These are phyloP conservation scores for Doryteuthis pealeii DNA, from an alignment of 1,140 invertebrate genomes.

Conservation along the genomic window DNA sequence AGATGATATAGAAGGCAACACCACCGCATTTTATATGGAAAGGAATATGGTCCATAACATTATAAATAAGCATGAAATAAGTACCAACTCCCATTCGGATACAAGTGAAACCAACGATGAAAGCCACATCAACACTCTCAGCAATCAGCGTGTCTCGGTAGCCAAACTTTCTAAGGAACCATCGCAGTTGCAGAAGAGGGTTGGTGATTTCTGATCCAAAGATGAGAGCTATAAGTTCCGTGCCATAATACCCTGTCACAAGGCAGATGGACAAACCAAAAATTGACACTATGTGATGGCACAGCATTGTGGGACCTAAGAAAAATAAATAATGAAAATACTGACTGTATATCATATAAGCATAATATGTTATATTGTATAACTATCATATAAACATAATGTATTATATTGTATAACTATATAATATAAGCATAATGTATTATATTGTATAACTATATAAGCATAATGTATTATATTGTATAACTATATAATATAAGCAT, in stretches of 20 bases:
- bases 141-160: constrained; percentile 37
- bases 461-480: too few relatives aligned
- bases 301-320: constrained; percentile 53
- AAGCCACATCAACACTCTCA: constrained; percentile 45
- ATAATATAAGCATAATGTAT: too few relatives aligned
- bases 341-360: too few relatives aligned
- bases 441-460: too few relatives aligned
- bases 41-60: constrained; percentile 45
- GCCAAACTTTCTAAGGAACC: constrained; percentile 50
- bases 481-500: too few relatives aligned
- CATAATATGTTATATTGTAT: too few relatives aligned
- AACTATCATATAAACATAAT: too few relatives aligned
- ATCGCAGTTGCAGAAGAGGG: constrained; percentile 56
- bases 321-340: too few relatives aligned
- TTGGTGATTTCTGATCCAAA: constrained; percentile 56
- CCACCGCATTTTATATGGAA: constrained; percentile 43
- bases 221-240: constrained; percentile 53
- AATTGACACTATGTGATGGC: constrained; percentile 55
- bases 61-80: constrained; percentile 48
- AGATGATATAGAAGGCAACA: constrained; percentile 43
- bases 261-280: constrained; percentile 39
- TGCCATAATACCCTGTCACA: constrained; percentile 45
- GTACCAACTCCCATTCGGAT: constrained; percentile 48
- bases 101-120: constrained; percentile 51
- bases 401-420: too few relatives aligned